A percentile compares a stretch with the other conserved stretches of the same genome.
These are phyloP conservation scores for Alviniconcha marisindica DNA, from an alignment of 1,140 invertebrate species.

Conservation along the genomic window DNA sequence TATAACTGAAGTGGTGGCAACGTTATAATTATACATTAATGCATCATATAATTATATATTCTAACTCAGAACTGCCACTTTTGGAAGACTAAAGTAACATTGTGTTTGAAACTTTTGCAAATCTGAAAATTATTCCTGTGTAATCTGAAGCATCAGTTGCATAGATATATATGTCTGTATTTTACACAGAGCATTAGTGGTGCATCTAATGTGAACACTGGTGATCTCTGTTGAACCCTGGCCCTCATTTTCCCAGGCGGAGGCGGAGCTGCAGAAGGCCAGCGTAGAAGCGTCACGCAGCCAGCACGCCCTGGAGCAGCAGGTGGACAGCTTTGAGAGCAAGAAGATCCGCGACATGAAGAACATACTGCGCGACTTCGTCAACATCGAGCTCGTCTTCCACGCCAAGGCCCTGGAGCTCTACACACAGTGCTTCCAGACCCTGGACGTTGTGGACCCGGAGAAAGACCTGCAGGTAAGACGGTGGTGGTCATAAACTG, in stretches of 20 bases:
- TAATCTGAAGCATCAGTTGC: no score
- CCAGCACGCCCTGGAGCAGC: conserved; percentile 70
- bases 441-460: conserved; percentile 61
- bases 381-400: conserved; percentile 72
- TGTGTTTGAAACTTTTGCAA: background rate
- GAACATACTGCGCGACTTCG: conserved; percentile 71
- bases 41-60: no score
- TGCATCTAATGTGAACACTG: no score
- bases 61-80: no score
- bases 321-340: conserved; percentile 72
- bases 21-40: no score
- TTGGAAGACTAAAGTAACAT: background rate
- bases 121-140: no score
- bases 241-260: conserved; percentile 47
- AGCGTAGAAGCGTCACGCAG: conserved; percentile 68
- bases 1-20: no score
- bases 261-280: conserved; percentile 70
- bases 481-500: background rate
- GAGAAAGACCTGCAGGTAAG: conserved; percentile 70
- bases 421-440: conserved; percentile 71
- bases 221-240: background rate
- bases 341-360: conserved; percentile 73
- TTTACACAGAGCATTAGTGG: background rate
- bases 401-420: conserved; percentile 72
- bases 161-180: no score